Base-by-base conservation (phyloP, 1,140 invertebrate genomes). In the Cyclina sinensis region DNA sequence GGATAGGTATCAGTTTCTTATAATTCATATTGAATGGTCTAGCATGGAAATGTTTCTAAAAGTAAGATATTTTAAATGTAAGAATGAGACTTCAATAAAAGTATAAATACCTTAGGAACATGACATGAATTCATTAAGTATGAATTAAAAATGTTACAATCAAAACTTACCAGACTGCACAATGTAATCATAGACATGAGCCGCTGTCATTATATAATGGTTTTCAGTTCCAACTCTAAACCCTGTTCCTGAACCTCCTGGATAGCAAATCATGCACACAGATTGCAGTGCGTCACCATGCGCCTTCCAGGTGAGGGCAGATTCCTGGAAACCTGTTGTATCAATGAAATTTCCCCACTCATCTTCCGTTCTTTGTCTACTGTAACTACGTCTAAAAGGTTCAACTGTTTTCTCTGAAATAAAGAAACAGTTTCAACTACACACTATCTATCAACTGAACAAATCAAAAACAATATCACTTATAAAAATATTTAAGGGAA, bases 201-300 rank as follows among this genome's bases (percentile, higher is more conserved):
- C n/a, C 0, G 73, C 73, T n/a, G 73, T 76, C 73, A 76, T 76
- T 1, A 76, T 48, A 30, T 76, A 76, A 43, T 7, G 5, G 9
- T 16, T 35, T 18, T 14, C 11, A 18, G 21, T 48, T 1, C 73
- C 73, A 27, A 76, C 73, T 30, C 73, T 46, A 51, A 76, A 76
- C 7, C 73, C 39, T 27, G 73, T 76, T 30, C 21, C 65, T 2
- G 11, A 18, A 3, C 65, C 65, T 4, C 32, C 65, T 18, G 65
- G 65, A 37, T 5, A 70, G 21, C 65, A 70, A 2, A 70, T 70
- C 35, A 70, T 70, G 35, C 65, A 70, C 21, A 70, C 65, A 70
- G 65, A 70, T 18, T n/a, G 16, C 1, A 37, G 32, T 16, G 65
- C 65, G 35, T 70, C 65, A 27, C 59, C 59, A 7, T 65, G 59